Evolutionary conservation across 2,113 vertebrate species (phyloP), one percentile per base, ranked within the genome.

Genomic region (Benitochromis conjunctus): DNA sequence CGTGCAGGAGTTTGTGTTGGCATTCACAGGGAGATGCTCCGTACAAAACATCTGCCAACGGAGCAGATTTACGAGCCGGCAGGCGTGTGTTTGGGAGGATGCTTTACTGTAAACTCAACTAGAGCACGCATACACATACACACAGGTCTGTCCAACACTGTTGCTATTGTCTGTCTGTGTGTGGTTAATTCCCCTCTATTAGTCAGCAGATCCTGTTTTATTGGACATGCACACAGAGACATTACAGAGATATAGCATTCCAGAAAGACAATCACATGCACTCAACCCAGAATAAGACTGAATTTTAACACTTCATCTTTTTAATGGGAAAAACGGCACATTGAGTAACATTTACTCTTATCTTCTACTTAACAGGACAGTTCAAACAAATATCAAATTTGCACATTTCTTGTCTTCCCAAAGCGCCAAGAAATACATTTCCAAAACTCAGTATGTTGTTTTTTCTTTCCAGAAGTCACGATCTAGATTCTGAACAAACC

Each of bases 31-130:
- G 71, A 86, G 82, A 89, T 88, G 85, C 88, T 71, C 87, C 46
- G 8, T 48, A 87, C 91, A 92, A 91, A 93, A 84, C 88, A 92
- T 91, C 85, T 90, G 91, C 90, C 82, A 92, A 91, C 88, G 3
- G 78, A 53, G 86, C 85, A 90, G 84, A 94, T 94, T 94, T 91
- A 91, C 7, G 66, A 91, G 80, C 79, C 48, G 10, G 79, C 80
- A 43, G 85, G 85, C 69, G 53, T 81, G 18, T 57, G 69, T 87
- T 87, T 87, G 78, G 36, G 88, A 88, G 86, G 66, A 88, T 84
- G 82, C 79, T 82, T 89, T 88, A 90, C 80, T 91, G 85, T 84
- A 88, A 64, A 62, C n/a, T 81, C 58, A 5, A 64, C 43, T 34
- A 48, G 43, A 53, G 29, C 29, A 60, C n/a, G 48, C n/a, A 38